Conservation (phyloP, 2,797 vertebrate genomes). For the Poeciliopsis presidionis region DNA sequence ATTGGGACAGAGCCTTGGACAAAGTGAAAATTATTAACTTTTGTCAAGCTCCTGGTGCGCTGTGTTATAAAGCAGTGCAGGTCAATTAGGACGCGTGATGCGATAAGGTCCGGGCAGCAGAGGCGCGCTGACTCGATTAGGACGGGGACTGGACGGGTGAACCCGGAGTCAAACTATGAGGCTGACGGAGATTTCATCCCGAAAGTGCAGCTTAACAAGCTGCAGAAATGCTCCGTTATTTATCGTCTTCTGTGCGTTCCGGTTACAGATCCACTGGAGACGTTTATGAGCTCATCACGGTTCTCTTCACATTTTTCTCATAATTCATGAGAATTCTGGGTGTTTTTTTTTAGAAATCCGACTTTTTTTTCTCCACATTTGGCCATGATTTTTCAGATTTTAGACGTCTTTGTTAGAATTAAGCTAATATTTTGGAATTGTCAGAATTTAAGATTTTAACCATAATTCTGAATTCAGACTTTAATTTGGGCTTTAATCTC, state of each 20-base stretch:
- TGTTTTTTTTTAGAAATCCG: too few relatives aligned
- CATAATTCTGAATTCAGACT: too few relatives aligned
- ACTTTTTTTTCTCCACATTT: too few relatives aligned
- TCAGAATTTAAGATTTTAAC: too few relatives aligned
- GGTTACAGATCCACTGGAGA: conserved; percentile 56
- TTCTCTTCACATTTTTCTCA: too few relatives aligned
- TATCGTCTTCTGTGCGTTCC: conserved; percentile 57
- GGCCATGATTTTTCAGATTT: too few relatives aligned
- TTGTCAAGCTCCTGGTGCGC: conserved; percentile 97
- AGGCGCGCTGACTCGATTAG: conserved; percentile 98
- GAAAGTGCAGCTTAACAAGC: conserved; percentile 75
- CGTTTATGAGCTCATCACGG: conserved; percentile 25
- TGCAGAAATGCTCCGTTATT: conserved; percentile 70
- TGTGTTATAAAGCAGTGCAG: conserved; percentile 96
- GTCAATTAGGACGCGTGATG: conserved; percentile 99
- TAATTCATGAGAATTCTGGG: too few relatives aligned
- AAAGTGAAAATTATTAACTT: conserved; percentile 99
- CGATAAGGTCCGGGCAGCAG: conserved; percentile 95
- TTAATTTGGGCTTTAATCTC: too few relatives aligned
- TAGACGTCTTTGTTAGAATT: too few relatives aligned
- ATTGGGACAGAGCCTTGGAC: conserved; percentile 98
- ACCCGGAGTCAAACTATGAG: conserved; percentile 57
- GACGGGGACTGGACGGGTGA: conserved; percentile 76
- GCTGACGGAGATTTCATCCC: conserved; percentile 70
- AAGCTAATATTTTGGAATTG: too few relatives aligned